phyloP scores from a whole-genome alignment of 1,140 invertebrate species.

The Uloborus diversus region DNA sequence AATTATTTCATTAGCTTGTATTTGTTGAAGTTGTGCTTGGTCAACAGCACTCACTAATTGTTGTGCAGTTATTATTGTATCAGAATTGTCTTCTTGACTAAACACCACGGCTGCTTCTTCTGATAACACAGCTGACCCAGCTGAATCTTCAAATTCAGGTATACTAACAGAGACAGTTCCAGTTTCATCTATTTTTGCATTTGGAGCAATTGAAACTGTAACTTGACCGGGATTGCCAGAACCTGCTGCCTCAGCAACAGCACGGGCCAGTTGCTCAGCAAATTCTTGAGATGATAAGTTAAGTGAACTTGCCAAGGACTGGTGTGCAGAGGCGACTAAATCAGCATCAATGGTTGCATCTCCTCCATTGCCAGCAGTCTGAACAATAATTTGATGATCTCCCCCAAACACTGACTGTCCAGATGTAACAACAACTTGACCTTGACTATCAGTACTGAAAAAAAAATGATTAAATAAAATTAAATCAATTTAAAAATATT shows the following conservation, averaged over 20 bases:
- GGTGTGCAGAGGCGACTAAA: constrained; percentile 37
- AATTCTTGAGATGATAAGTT: constrained; percentile 43
- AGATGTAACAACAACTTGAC: constrained; percentile 33
- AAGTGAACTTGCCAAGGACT: constrained; percentile 14
- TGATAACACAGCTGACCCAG: constrained; percentile 26
- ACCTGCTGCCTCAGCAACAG: constrained; percentile 46
- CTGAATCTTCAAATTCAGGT: constrained; percentile 45
- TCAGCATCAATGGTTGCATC: constrained; percentile 35
- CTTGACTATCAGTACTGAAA: constrained; percentile 40
- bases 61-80: constrained; percentile 26
- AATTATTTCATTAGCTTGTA: constrained; percentile 38
- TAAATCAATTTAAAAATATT: no score
- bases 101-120: constrained; percentile 39
- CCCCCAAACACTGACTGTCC: constrained; percentile 25
- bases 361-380: constrained; percentile 32
- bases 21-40: constrained; percentile 30
- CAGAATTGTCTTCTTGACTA: constrained; percentile 18
- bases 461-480: no score
- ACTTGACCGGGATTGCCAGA: constrained; percentile 34
- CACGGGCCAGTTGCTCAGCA: constrained; percentile 49
- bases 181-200: constrained; percentile 36
- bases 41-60: constrained; percentile 39
- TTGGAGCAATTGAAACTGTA: constrained; percentile 50
- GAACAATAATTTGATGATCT: constrained; percentile 52
- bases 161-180: constrained; percentile 44